phyloP scores from a whole-genome alignment of 2,113 vertebrate genomes.

The Callocephalon fimbriatum region DNA sequence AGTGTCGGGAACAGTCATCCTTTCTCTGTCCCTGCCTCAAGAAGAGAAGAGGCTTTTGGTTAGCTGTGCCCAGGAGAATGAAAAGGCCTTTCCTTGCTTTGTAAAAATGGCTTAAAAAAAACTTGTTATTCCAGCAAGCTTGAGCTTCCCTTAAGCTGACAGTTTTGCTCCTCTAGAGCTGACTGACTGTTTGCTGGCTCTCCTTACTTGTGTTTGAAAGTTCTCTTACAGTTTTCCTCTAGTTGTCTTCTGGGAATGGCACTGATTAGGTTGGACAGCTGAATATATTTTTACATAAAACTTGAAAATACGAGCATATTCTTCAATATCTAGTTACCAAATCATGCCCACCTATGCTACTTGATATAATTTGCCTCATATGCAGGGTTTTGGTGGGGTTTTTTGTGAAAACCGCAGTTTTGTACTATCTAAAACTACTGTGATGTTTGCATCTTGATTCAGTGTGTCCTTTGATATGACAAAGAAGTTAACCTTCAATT shows the following conservation, averaged over 20 bases:
- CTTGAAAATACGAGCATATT: neutral
- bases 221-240: neutral
- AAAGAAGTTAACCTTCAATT: neutral
- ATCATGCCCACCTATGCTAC: rapidly evolving
- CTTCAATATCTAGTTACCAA: neutral
- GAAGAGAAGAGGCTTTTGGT: neutral
- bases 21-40: neutral
- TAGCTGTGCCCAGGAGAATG: neutral
- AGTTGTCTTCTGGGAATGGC: neutral
- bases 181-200: neutral
- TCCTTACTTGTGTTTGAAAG: neutral
- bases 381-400: rapidly evolving
- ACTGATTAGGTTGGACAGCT: neutral
- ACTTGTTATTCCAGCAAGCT: neutral
- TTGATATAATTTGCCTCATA: neutral
- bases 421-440: neutral
- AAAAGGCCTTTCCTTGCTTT: neutral
- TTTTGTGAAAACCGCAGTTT: neutral
- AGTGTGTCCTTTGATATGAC: neutral
- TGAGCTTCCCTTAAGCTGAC: neutral
- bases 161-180: neutral
- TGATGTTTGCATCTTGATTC: neutral
- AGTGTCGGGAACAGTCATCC: neutral
- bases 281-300: neutral
- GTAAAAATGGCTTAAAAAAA: neutral